Percentiles rank a stretch among this genome's conserved stretches.
Conservation (phyloP, 2,888 invertebrate species). For the Synergus gifuensis region DNA sequence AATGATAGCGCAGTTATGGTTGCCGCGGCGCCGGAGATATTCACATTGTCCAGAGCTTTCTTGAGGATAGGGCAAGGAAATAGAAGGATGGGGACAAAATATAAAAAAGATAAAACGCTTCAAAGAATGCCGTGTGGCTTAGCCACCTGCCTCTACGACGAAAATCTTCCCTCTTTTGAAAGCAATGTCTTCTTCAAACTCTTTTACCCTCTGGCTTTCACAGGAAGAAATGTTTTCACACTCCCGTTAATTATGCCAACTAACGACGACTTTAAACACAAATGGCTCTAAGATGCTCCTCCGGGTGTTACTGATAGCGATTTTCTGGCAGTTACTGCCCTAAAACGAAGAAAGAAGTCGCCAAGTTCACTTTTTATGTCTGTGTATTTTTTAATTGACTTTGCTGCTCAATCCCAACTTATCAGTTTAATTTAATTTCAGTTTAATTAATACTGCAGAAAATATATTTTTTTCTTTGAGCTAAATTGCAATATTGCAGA, state of each 20-base stretch:
- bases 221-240: slow-evolving; percentile 50
- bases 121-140: slow-evolving; percentile 58
- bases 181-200: slow-evolving; percentile 4
- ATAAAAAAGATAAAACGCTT: slow-evolving; percentile 57
- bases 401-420: background rate
- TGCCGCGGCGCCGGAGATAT: slow-evolving; percentile 60
- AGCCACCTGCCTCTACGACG: slow-evolving; percentile 57
- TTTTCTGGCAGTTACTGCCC: slow-evolving; percentile 44
- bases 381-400: slow-evolving; percentile 6
- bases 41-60: slow-evolving; percentile 46
- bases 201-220: slow-evolving; percentile 53
- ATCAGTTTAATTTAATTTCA: no score
- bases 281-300: slow-evolving; percentile 56
- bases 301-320: slow-evolving; percentile 57
- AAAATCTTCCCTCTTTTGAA: slow-evolving; percentile 46
- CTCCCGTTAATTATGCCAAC: slow-evolving; percentile 69
- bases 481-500: background rate
- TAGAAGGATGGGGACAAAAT: slow-evolving; percentile 45
- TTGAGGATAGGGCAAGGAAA: slow-evolving; percentile 41
- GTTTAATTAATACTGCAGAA: no score
- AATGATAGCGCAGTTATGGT: slow-evolving; percentile 77
- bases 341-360: slow-evolving; percentile 7
- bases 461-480: no score
- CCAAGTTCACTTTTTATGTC: background rate
- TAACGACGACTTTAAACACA: slow-evolving; percentile 62